phyloP scores from a whole-genome alignment of 1,140 invertebrate species.

The Philotrypesis tridentata region DNA sequence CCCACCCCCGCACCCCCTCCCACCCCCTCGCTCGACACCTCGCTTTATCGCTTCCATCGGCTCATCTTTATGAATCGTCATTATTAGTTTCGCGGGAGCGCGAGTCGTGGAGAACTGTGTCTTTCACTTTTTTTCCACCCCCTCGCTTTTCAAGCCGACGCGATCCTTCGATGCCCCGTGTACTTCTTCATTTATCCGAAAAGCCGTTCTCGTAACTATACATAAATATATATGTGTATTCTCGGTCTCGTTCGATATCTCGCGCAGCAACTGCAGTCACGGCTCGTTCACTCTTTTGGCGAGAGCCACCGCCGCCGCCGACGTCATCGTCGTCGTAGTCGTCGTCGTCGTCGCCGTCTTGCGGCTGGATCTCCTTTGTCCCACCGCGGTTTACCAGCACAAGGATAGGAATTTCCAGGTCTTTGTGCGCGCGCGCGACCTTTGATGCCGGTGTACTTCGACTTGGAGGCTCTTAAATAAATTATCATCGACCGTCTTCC shows the following conservation, averaged over 20 bases:
- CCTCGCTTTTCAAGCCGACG: neutral
- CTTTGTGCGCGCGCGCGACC: neutral
- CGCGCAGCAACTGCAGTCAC: neutral
- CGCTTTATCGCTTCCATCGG: neutral
- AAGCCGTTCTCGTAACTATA: too few species aligned
- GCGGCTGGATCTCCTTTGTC: conserved; percentile 32
- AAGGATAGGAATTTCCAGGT: conserved; percentile 24
- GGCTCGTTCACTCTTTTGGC: neutral
- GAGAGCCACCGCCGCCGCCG: neutral
- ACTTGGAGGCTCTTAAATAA: conserved; percentile 35
- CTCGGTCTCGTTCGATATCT: neutral
- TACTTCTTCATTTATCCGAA: neutral
- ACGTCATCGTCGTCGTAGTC: neutral
- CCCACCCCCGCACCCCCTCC: too few species aligned
- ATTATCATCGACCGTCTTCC: conserved; percentile 36
- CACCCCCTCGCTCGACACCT: neutral
- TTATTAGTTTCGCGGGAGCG: neutral
- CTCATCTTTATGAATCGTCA: neutral
- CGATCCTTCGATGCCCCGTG: neutral
- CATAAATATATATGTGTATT: too few species aligned
- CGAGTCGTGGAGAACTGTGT: neutral
- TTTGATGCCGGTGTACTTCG: conserved; percentile 2
- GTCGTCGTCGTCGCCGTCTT: neutral
- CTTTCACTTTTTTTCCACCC: neutral
- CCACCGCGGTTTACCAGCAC: conserved; percentile 21